Evolutionary conservation across 2,113 vertebrate genomes (phyloP), one percentile per base, ranked within the genome.

Genomic region (Lethenteron camtschaticum): DNA sequence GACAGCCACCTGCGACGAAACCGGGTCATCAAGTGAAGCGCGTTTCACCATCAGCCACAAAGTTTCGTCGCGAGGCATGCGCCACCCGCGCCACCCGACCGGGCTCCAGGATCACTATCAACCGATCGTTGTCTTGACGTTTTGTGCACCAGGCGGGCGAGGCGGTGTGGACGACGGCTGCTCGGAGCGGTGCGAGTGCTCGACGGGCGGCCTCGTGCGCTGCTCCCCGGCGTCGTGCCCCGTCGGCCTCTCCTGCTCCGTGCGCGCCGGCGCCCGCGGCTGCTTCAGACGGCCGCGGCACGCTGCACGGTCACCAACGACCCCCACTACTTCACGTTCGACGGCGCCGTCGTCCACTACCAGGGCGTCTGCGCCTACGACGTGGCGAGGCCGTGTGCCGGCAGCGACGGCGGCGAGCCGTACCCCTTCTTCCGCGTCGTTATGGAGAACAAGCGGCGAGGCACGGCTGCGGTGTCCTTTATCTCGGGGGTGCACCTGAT

Each of bases 281-380:
- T 87, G 86, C 70, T 75, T 74, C 76, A 81, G 18, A 9, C 55
- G 8, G 69, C 78, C 75, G 72, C 76, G 41, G 41, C 41, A 41
- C 41, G 41, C 57, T 85, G 84, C 75, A 77, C 68, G 0, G 79
- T 79, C 13, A 82, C 76, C 1, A 83, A 84, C 0, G 82, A 84
- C 69, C 81, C 83, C 1, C 83, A 85, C 70, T 85, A 85, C 76
- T 57, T 77, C 75, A 82, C 80, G 0, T 87, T 82, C 2, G 85
- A 85, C 11, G 82, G 83, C 8, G 79, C 79, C 2, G 9, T 84
- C 57, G 74, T 77, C 16, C 79, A 83, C 75, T 80, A 84, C 60
- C 76, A 82, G 77, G 83, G 85, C 6, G 79, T 80, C 56, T 86
- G 85, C n/a, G 76, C 79, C 18, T 86, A 86, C 9, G 68, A 77